Evolutionary conservation across 2,888 invertebrate species (phyloP).

Genomic region (Kuschelorhynchus macadamiae): DNA sequence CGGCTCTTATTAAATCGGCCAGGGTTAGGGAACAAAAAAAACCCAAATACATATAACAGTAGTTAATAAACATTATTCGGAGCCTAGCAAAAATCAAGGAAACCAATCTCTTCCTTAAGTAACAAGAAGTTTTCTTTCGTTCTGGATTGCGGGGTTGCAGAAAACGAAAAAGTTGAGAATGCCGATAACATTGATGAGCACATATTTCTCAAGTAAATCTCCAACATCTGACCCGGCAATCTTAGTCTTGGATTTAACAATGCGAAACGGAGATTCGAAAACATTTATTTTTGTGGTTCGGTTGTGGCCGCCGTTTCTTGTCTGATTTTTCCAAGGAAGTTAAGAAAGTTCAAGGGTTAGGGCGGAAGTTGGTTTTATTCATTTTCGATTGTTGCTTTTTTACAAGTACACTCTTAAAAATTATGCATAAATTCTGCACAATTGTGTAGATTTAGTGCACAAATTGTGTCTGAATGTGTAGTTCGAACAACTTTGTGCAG

Average conservation of each 20-base stretch:
- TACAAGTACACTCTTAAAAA: no score
- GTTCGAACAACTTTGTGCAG: no score
- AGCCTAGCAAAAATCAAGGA: slow-evolving; percentile 38
- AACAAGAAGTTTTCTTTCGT: slow-evolving; percentile 39
- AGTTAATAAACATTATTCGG: slow-evolving; percentile 46
- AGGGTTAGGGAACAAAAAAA: slow-evolving; percentile 27
- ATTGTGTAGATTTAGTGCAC: no score
- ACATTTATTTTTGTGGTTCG: slow-evolving; percentile 46
- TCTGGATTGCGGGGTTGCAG: slow-evolving; percentile 22
- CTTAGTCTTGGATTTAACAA: slow-evolving; percentile 39
- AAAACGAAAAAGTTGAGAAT: slow-evolving; percentile 43
- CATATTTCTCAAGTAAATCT: slow-evolving; percentile 50
- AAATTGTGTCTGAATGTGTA: no score
- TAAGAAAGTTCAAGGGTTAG: slow-evolving; percentile 9
- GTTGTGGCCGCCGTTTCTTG: slow-evolving; percentile 38
- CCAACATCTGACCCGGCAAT: slow-evolving; percentile 46
- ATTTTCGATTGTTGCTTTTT: slow-evolving; percentile 12
- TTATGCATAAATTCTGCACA: no score
- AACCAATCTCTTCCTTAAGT: slow-evolving; percentile 47
- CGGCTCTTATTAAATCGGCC: slow-evolving; percentile 32
- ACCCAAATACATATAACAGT: slow-evolving; percentile 19
- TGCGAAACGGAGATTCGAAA: slow-evolving; percentile 35
- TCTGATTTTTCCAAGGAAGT: slow-evolving; percentile 31
- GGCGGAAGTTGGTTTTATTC: slow-evolving; percentile 8
- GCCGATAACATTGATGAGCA: slow-evolving; percentile 50